Conservation (phyloP, 1,140 invertebrate species). For the Solen grandis region DNA sequence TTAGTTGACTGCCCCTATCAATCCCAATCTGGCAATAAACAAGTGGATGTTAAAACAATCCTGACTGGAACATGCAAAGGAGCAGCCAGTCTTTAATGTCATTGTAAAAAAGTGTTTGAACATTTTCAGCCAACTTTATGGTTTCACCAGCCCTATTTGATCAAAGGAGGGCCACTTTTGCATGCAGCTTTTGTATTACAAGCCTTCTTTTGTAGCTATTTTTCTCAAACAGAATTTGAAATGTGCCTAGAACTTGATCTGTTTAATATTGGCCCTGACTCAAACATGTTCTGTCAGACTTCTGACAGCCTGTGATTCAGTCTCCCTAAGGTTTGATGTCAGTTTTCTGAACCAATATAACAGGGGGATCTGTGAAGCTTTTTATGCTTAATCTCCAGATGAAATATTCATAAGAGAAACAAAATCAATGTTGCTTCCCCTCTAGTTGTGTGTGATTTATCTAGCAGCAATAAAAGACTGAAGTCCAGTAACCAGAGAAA, state of each 20-base stretch:
- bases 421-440: too few relatives aligned
- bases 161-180: constrained; percentile 22
- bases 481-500: too few relatives aligned
- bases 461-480: too few relatives aligned
- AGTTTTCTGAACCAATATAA: too few relatives aligned
- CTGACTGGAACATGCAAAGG: neutral
- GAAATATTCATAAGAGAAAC: too few relatives aligned
- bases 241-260: constrained; percentile 17
- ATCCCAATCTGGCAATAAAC: neutral
- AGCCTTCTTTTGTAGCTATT: constrained; percentile 23
- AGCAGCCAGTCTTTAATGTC: constrained; percentile 2
- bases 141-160: neutral
- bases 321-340: too few relatives aligned
- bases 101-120: constrained; percentile 33
- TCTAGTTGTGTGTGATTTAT: too few relatives aligned
- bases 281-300: too few relatives aligned
- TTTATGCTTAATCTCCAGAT: too few relatives aligned
- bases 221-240: constrained; percentile 48
- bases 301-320: too few relatives aligned
- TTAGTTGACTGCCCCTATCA: neutral
- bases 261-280: too few relatives aligned
- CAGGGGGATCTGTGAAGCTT: too few relatives aligned
- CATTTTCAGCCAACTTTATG: constrained; percentile 1
- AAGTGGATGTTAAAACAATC: constrained; percentile 34
- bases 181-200: constrained; percentile 26